Conservation (phyloP, 1,140 invertebrate genomes). For the Drosophila kikkawai region DNA sequence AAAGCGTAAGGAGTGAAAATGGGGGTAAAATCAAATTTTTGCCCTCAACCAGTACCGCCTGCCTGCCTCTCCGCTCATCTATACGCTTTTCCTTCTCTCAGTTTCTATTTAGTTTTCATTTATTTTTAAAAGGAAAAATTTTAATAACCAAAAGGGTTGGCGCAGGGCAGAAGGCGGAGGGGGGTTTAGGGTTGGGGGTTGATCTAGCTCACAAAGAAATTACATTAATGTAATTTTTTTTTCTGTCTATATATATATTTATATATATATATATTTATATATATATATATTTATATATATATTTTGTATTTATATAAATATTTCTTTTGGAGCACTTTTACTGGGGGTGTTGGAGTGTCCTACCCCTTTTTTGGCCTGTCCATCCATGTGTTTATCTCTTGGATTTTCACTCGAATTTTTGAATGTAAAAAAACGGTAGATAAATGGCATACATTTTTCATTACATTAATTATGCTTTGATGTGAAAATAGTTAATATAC, state of each 20-base stretch:
- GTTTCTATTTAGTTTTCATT: constrained; percentile 82
- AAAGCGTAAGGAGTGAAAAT: constrained; percentile 40
- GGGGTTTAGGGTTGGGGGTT: neutral
- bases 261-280: neutral
- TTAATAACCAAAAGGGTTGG: constrained; percentile 77
- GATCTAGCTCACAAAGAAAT: constrained; percentile 41
- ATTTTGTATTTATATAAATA: constrained; percentile 26
- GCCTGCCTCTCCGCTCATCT: neutral
- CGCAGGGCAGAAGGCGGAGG: neutral
- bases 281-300: constrained; percentile 36
- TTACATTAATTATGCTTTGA: constrained; percentile 74
- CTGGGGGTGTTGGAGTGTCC: constrained; percentile 5
- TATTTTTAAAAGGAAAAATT: constrained; percentile 79
- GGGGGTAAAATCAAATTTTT: constrained; percentile 80
- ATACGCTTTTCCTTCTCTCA: constrained; percentile 18
- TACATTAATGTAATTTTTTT: constrained; percentile 74
- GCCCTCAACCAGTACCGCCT: constrained; percentile 18
- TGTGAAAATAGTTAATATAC: constrained; percentile 38
- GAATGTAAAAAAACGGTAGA: constrained; percentile 14
- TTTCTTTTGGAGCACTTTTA: constrained; percentile 19
- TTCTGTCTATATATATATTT: neutral
- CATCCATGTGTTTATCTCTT: constrained; percentile 25
- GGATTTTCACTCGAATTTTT: constrained; percentile 31
- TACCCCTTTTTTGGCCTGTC: constrained; percentile 33
- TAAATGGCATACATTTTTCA: constrained; percentile 70